Base-by-base conservation (phyloP, 35 echinoderm and acorn worm genomes). In the Diadema setosum region DNA sequence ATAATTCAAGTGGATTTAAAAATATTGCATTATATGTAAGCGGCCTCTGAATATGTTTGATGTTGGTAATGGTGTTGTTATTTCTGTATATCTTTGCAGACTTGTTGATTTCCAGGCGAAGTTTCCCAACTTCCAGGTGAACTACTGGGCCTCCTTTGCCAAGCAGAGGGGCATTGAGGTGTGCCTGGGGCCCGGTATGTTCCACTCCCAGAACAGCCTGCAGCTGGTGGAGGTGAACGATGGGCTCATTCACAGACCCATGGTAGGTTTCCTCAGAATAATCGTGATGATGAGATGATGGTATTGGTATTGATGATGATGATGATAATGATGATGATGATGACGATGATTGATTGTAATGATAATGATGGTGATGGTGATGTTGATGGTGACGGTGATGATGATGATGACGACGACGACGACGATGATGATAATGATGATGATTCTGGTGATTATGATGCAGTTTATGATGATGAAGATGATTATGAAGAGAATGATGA, bases 131-230 rank as follows among this genome's bases (percentile, higher is more conserved):
- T 69, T 98, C 45, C 87, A 80, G 27, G 63, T 98, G 3, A 94
- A 87, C 43, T 98, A 98, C 85, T 98, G 95, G 95, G 95, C 95
- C 2, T 98, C 95, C 0, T 90, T 94, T 46, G 91, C 92, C 32
- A 80, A 94, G 56, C 83, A 93, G 33, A 76, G 89, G 18, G 95
- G 95, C 15, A 91, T 97, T 50, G 95, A 97, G 73, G 49, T 97
- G 39, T 90, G 83, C 29, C 84, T 97, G 20, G 95, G 95, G 4
- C 76, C 81, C 14, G 91, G 91, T 20, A 94, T 45, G 8, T 93
- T 97, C 65, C 89, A 73, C 48, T 90, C 87, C 4, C 85, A 85
- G 39, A 90, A 91, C 45, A 84, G 70, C 36, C 46, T 93, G 2
- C 85, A 76, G 17, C 80, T 97, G 5, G 45, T 70, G 20, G 55